Base-by-base conservation (phyloP, 2,888 invertebrate genomes). In the Patella caerulea region DNA sequence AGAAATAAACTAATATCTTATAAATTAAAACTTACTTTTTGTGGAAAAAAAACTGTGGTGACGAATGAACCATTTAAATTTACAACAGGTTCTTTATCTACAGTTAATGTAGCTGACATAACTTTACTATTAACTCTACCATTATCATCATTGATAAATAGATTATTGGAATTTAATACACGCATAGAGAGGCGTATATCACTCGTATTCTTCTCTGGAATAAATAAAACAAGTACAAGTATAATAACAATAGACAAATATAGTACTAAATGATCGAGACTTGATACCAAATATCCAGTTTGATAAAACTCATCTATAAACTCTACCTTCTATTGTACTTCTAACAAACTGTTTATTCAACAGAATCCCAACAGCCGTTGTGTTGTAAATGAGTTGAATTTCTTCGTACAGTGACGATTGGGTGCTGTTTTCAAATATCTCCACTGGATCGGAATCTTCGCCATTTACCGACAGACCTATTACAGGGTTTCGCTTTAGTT, bases 1-100 rank as follows among this genome's bases (percentile, higher is more conserved):
- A 45, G 1, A 45, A 1, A 45, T 45, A 4, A 19, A 12, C 17
- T 9, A 17, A 72, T n/a, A n/a, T n/a, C 15, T 45, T 24, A 72
- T 54, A 9, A 72, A 19, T 19, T 19, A 19, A 19, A 56, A 72
- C 45, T 74, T 80, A 87, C 85, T 79, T 78, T 77, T 15, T 76
- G 53, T n/a, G 85, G 83, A 52, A 79, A 59, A 70, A 85, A 87
- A 1, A 86, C 78, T n/a, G 83, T 79, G 14, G 82, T 84, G 15
- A 87, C 85, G 0, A 24, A 24, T 19, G 81, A 75, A 17, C 78
- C 72, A 5, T 81, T 81, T 11, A 88, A 82, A 17, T 84, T 75
- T 5, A 74, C 52, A 9, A 86, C 72, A 0, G 78, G 71, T 55
- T 53, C n/a, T 5, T 78, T 81, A 24, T 83, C 75, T 9, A 79